Evolutionary conservation across 2,797 vertebrate genomes (phyloP).

Genomic region (Acipenser transmontanus): DNA sequence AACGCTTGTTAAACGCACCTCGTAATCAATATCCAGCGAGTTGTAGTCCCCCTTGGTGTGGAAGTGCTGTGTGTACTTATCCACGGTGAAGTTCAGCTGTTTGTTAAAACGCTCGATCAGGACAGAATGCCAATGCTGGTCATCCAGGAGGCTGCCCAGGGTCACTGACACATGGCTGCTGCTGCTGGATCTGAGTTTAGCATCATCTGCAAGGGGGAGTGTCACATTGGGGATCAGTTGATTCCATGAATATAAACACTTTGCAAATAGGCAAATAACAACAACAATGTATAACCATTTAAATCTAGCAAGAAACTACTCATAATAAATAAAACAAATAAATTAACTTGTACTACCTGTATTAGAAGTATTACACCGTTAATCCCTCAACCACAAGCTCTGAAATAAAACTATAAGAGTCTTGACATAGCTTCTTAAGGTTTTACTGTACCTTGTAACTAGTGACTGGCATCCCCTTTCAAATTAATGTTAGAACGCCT

Average conservation of each 20-base stretch:
- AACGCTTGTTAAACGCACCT: constrained; percentile 57
- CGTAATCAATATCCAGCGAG: constrained; percentile 90
- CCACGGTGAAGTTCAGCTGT: constrained; percentile 91
- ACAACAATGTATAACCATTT: background rate
- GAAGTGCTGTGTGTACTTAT: constrained; percentile 82
- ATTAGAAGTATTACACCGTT: too few species aligned
- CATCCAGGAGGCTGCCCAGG: constrained; percentile 37
- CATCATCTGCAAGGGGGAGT: constrained; percentile 56
- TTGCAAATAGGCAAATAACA: too few species aligned
- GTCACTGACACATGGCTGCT: constrained; percentile 35
- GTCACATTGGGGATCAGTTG: constrained; percentile 2
- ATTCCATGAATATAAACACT: too few species aligned
- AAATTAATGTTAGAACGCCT: too few species aligned
- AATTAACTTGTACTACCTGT: too few species aligned
- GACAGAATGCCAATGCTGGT: constrained; percentile 15
- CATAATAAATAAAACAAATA: too few species aligned
- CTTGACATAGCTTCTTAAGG: too few species aligned
- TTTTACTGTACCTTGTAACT: too few species aligned
- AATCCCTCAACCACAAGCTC: too few species aligned
- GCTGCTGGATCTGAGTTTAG: constrained; percentile 60
- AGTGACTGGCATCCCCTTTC: too few species aligned
- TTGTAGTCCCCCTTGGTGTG: constrained; percentile 81
- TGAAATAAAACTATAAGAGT: too few species aligned
- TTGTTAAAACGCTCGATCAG: constrained; percentile 89
- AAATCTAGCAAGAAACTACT: background rate